Base-by-base conservation (phyloP, 2,797 vertebrate genomes). In the Sciaenops ocellatus region DNA sequence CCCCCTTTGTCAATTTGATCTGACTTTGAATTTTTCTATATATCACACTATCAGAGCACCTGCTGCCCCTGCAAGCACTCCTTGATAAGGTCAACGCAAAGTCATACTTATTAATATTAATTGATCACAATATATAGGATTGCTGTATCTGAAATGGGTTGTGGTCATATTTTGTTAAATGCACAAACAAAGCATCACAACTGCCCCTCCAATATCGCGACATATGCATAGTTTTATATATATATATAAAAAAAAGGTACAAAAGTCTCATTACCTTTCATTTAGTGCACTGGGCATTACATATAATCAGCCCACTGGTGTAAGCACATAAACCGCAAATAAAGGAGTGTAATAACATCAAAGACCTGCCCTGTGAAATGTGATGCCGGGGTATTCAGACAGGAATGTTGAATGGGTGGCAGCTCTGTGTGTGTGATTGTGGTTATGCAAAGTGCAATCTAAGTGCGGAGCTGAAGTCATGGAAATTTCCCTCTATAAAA, bases 401-500 rank as follows among this genome's bases (percentile, higher is more conserved):
- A 85, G 84, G 80, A 91, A 89, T 91, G 90, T 86, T 93, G 87
- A 93, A 91, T 90, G 89, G 86, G 85, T 86, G 88, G 83, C 84
- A 85, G 86, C 86, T 80, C 56, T 76, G 69, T 66, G 76, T 80
- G 85, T 57, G 68, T 63, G 85, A 82, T 78, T 86, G 86, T 89
- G 89, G 86, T 89, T 89, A 88, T 91, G 92, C 85, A 91, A 90
- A 93, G 87, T 90, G 85, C 85, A 90, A 90, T 92, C 84, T 88
- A 89, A 91, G 89, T 91, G 86, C 47, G 76, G 86, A 90, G 90
- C 92, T 93, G 92, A 94, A 95, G 93, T 94, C 92, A 94, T 94
- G 93, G 92, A 94, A 94, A 95, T 94, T 91, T 90, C 86, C 89
- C 77, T 87, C 84, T 89, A 91, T 93, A 90, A 93, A 94, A 93